Evolutionary conservation across 2,113 vertebrate species (phyloP), one percentile per base, ranked within the genome.

Genomic region (Orientallactaga bullata): DNA sequence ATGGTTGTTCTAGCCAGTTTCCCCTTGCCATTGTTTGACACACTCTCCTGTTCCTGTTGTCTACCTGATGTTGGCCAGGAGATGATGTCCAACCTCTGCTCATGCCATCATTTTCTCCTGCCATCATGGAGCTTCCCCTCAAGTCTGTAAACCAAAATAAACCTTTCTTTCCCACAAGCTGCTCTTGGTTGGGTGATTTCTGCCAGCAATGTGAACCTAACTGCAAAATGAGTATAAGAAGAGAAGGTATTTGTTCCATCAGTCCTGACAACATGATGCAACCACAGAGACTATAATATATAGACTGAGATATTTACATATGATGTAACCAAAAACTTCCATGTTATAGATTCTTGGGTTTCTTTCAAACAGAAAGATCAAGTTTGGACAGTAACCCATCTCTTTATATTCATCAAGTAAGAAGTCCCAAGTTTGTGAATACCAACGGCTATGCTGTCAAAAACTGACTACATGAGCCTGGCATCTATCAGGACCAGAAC

Each of bases 391-490:
- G 20, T 84, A n/a, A 21, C 20, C 60, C 3, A 30, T 86, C 28
- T 61, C 24, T 90, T 82, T 79, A 6, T 2, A 32, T 1, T 73
- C 26, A 35, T 23, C n/a, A 83, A 35, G 58, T 5, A 61, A 71
- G 4, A 88, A 81, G 15, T 74, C 63, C 30, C 6, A 76, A 60
- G 74, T 60, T 74, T 78, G 20, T 69, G 63, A 91, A 97, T 37
- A 81, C 13, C 28, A 79, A 16, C 24, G 21, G 1, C 21, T 77
- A 20, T 35, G 12, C 51, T 89, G 11, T 16, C 32, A 47, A 47
- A 18, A 39, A 69, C 0, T 77, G 77, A 3, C 30, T 84, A 35
- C 37, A 39, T 17, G 5, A 81, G 12, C 15, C 78, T 74, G 39
- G 23, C 58, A 5, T 39, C 69, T 51, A 6, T 81, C 1, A 12